Conservation (phyloP, 2,113 vertebrate species). For the Puma concolor region DNA sequence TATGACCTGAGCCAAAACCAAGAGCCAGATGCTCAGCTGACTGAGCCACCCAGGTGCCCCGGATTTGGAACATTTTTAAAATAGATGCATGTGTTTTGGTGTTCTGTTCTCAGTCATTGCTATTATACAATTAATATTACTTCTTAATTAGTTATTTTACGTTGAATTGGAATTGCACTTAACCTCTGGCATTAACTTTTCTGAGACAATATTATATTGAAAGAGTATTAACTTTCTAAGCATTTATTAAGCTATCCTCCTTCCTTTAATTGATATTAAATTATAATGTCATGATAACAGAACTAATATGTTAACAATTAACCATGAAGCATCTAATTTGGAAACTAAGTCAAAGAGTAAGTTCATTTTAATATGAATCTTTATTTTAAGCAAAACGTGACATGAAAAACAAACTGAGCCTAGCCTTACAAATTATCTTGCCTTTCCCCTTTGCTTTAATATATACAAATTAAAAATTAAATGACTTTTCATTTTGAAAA, state of each 20-base stretch:
- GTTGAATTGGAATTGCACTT: not conserved
- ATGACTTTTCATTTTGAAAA: slow-evolving; percentile 13
- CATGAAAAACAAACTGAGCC: not conserved
- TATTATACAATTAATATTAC: not conserved
- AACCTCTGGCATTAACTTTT: slow-evolving; percentile 10
- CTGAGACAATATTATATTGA: not conserved
- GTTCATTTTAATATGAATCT: not conserved
- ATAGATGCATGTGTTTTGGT: not conserved
- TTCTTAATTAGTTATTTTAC: slow-evolving; percentile 8
- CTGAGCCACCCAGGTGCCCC: too few relatives aligned
- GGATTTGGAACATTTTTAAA: not conserved
- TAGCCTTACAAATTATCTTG: not conserved
- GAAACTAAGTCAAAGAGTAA: not conserved
- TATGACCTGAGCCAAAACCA: too few relatives aligned
- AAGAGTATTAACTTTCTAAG: slow-evolving; percentile 31
- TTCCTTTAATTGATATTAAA: not conserved
- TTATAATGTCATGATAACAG: not conserved
- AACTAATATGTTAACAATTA: slow-evolving; percentile 2
- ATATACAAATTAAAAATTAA: slow-evolving; percentile 31
- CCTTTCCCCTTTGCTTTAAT: not conserved
- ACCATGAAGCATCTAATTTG: not conserved
- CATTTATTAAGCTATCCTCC: not conserved
- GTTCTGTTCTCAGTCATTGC: not conserved
- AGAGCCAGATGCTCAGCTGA: too few relatives aligned
- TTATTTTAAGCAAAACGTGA: not conserved